Percentiles rank a stretch among this genome's conserved stretches.
phyloP scores from a whole-genome alignment of 2,888 invertebrate genomes.

The Drosophila neotestacea region DNA sequence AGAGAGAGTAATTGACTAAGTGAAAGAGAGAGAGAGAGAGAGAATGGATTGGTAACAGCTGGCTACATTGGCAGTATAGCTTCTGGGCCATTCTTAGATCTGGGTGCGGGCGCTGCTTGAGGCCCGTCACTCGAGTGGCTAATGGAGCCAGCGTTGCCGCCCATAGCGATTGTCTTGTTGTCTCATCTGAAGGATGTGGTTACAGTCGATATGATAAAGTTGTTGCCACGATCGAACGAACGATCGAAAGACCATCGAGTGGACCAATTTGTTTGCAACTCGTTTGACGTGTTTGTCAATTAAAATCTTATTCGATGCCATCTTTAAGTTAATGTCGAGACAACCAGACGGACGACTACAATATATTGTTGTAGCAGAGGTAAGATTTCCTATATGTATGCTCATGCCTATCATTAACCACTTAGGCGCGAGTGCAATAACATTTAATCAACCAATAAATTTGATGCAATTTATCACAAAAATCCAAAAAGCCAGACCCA shows the following conservation, averaged over 20 bases:
- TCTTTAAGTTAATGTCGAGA: constrained; percentile 51
- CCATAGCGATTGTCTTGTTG: constrained; percentile 52
- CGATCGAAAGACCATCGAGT: constrained; percentile 36
- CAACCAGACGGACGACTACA: background rate
- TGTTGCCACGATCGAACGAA: constrained; percentile 56
- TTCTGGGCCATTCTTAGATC: constrained; percentile 34
- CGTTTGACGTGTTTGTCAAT: constrained; percentile 81
- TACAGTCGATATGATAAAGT: constrained; percentile 60
- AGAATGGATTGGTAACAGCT: constrained; percentile 24
- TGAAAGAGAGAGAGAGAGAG: constrained; percentile 6
- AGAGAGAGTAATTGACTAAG: background rate
- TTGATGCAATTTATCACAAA: constrained; percentile 77
- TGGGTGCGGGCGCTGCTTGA: constrained; percentile 57
- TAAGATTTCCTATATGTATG: constrained; percentile 38
- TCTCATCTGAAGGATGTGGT: constrained; percentile 29
- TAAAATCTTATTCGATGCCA: constrained; percentile 79
- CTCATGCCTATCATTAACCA: constrained; percentile 72
- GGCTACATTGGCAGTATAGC: constrained; percentile 48
- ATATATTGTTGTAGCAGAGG: background rate
- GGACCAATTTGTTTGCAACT: constrained; percentile 73
- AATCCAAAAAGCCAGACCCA: constrained; percentile 22
- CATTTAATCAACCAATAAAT: constrained; percentile 81
- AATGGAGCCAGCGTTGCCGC: constrained; percentile 68
- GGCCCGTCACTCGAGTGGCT: constrained; percentile 52
- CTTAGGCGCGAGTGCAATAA: constrained; percentile 76